phyloP scores from a whole-genome alignment of 1,140 invertebrate genomes.

The Frieseomelitta varia region DNA sequence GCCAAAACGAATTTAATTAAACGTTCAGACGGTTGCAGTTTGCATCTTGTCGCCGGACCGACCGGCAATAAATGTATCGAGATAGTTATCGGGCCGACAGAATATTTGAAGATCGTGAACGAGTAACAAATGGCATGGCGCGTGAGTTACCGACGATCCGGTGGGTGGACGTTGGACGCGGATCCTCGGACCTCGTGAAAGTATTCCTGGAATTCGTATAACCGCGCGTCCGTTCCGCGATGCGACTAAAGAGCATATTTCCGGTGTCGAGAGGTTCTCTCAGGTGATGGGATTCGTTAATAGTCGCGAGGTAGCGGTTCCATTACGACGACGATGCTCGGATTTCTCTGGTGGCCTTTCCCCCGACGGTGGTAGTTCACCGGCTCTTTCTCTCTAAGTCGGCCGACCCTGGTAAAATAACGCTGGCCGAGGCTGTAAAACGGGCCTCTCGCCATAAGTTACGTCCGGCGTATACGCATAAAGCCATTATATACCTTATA shows the following conservation, averaged over 20 bases:
- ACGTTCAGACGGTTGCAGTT: not conserved
- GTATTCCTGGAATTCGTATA: constrained; percentile 33
- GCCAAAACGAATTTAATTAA: not conserved
- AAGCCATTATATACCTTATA: constrained; percentile 76
- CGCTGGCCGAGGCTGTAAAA: constrained; percentile 68
- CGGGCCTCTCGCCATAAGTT: constrained; percentile 68
- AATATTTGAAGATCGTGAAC: not conserved
- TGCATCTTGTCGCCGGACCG: too few species aligned
- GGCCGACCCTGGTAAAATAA: constrained; percentile 67
- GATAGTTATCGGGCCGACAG: constrained; percentile 22
- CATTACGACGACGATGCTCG: constrained; percentile 29
- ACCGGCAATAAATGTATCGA: not conserved
- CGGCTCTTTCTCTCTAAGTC: not conserved
- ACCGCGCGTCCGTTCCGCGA: constrained; percentile 4
- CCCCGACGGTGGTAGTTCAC: not conserved
- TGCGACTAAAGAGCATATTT: constrained; percentile 39
- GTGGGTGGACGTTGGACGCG: not conserved
- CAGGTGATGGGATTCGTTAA: constrained; percentile 35
- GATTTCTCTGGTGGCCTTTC: constrained; percentile 41
- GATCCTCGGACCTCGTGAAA: not conserved
- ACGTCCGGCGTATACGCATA: constrained; percentile 72
- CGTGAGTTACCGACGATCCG: constrained; percentile 27
- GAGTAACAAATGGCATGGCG: constrained; percentile 5
- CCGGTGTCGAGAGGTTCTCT: not conserved
- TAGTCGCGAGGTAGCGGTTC: constrained; percentile 6